Evolutionary conservation across 2,888 invertebrate species (phyloP), one percentile per base, ranked within the genome.

Genomic region (Platycheirus rosarum): DNA sequence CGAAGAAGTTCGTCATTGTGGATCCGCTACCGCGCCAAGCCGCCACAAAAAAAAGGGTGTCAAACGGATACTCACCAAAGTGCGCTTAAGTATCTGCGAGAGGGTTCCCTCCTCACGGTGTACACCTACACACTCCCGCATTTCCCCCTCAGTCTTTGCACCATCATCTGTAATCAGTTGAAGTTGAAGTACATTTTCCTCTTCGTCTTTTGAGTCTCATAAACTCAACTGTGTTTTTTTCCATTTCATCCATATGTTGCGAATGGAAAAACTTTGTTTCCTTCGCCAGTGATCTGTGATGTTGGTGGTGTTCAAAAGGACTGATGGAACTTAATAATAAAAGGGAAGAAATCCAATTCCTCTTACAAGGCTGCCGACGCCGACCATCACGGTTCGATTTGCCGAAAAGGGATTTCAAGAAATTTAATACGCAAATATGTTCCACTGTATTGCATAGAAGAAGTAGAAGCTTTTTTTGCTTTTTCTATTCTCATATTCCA

Each of bases 41-140:
- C 23, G 23, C 29, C 8, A 44, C 23, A 73, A 57, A 51, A 79
- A 68, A 82, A 75, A 82, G 82, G 82, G 82, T 82, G 82, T 82
- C 82, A 82, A 82, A 76, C 77, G 82, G 76, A 82, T 82, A 82
- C 82, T 76, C 82, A 57, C 76, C 77, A 82, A 82, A 82, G 82
- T 82, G 82, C 82, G 76, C 68, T 82, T 57, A 82, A 82, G 82
- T 82, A 26, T 57, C 80, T 62, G 48, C 42, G 71, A 71, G 71
- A 76, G 63, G 68, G 42, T 63, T 62, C 37, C 51, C 49, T n/a
- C n/a, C n/a, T n/a, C n/a, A n/a, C n/a, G n/a, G n/a, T n/a, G n/a
- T n/a, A n/a, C n/a, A n/a, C 57, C 29, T 40, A 14, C 42, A 42
- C 18, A 14, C 44, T n/a, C 11, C 3, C 42, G 3, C 6, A 23